Conservation (phyloP, 2,113 vertebrate species). For the Colaptes auratus region DNA sequence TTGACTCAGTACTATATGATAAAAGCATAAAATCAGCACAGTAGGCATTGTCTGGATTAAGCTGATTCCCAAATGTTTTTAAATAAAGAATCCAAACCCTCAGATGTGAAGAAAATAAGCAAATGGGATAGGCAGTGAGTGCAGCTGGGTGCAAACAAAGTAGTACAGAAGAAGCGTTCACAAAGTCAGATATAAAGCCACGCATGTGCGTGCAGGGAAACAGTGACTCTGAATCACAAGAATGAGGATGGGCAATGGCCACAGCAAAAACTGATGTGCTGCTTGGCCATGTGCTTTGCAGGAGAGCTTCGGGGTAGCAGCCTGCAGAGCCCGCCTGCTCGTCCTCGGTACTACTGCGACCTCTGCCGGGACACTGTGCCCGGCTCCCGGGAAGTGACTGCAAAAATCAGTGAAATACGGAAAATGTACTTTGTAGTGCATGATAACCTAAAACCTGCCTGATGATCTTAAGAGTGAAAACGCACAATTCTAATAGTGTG, state of each 20-base stretch:
- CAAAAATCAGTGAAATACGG: accelerated
- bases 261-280: accelerated
- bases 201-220: accelerated
- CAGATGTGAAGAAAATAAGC: neutral
- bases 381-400: neutral
- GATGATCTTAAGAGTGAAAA: neutral
- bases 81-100: neutral
- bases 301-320: accelerated
- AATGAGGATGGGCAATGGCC: accelerated
- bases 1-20: neutral
- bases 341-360: neutral
- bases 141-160: neutral
- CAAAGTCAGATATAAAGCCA: neutral
- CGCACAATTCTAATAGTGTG: neutral
- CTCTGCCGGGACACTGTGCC: neutral
- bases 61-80: neutral
- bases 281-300: accelerated
- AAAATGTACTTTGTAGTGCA: accelerated
- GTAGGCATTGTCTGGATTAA: neutral
- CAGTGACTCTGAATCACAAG: neutral
- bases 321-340: accelerated
- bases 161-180: neutral
- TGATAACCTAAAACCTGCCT: neutral
- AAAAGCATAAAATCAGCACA: neutral
- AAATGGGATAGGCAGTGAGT: neutral